Evolutionary conservation across 2,888 invertebrate species (phyloP), one percentile per base, ranked within the genome.

Genomic region (Lasius platythorax): DNA sequence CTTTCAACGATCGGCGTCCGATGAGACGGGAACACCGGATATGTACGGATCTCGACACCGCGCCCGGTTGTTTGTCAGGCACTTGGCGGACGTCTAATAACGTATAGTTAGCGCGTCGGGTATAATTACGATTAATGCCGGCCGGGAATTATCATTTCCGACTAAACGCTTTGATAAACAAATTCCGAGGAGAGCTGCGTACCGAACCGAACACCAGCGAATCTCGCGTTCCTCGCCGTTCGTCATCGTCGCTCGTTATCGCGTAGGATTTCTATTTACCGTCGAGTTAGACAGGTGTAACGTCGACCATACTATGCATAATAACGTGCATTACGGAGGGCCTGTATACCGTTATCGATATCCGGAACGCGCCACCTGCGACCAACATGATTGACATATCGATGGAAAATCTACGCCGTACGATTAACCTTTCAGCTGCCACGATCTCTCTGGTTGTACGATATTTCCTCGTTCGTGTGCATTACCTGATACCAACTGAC

Each of bases 91-190:
- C 78, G 82, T 91, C 91, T 91, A 92, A 93, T 92, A 89, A 94
- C 90, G 88, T 82, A 88, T 90, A 92, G 93, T 94, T 93, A 94
- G 89, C 91, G 86, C 82, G 81, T 43, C 75, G 87, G 88, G 72
- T 91, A 93, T 94, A 93, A 93, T 93, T 91, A 90, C 92, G 90
- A 93, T 93, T 91, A 91, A 91, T 93, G 87, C 90, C 81, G 73
- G 85, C 84, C 85, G 89, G 85, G 89, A 89, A 93, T 92, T 89
- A 90, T 87, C 88, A 87, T 78, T 88, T 90, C 87, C 83, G 85
- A 88, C 87, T 92, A 92, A 92, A 90, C 86, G 86, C 83, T 85
- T 86, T 86, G 91, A 90, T 90, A 90, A 90, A 90, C 90, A 90
- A 84, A 87, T 84, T 89, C 76, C 85, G 66, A 79, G 82, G 58